Evolutionary conservation across 1,140 invertebrate genomes (phyloP), one percentile per base, ranked within the genome.

Genomic region (Probaryconus sp.): DNA sequence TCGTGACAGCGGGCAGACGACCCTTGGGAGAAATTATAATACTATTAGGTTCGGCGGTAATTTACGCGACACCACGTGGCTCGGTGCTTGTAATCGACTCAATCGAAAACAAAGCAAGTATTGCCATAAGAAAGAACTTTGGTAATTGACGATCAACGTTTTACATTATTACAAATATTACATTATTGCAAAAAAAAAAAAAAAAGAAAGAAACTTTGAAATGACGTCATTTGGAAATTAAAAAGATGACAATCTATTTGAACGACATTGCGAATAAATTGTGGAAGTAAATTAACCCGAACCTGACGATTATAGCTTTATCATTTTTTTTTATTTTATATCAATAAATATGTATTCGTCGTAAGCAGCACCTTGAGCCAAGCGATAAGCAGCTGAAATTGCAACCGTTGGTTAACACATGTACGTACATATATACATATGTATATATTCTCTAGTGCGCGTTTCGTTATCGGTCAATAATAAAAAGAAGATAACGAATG

Each of bases 331-430:
- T 16, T 50, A 38, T 37, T 58, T 48, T 50, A 48, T 37, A 61
- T 69, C 40, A 45, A 33, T 47, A n/a, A n/a, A n/a, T n/a, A n/a
- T n/a, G n/a, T n/a, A 31, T 45, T 28, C 16, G 53, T 48, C 63
- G 28, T 31, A 31, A 70, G 63, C 56, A 50, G 26, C 50, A 50
- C 56, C 56, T 70, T 60, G 47, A 58, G 21, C 55, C 30, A 72
- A 10, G 53, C 60, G 69, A 72, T 72, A 72, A 72, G 69, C 69
- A 72, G 60, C 65, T 72, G 69, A 51, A 51, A 58, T 72, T 64
- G 60, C 69, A 72, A 72, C 69, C 64, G 69, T 65, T 72, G 45
- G 50, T 47, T 47, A 45, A 63, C 61, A 67, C 45, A 73, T 48
- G 21, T 56, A 48, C 51, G n/a, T n/a, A n/a, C n/a, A n/a, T n/a